These are phyloP conservation scores for Karalla daura DNA, from an alignment of 2,797 vertebrate species.

Conservation along the genomic window DNA sequence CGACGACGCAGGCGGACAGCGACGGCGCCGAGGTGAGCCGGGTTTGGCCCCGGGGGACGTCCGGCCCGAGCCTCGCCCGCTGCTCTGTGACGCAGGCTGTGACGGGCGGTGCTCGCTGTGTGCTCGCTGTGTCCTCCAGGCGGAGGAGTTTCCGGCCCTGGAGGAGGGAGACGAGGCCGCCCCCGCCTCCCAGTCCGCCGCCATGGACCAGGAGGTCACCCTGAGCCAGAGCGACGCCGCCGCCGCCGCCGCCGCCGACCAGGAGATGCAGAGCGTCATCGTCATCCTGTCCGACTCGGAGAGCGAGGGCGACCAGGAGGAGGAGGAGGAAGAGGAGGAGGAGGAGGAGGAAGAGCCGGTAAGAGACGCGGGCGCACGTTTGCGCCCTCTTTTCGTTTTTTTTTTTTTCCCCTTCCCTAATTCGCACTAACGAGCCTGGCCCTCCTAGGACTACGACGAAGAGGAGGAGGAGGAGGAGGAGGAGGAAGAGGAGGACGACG, in stretches of 20 bases:
- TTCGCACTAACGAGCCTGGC: too few species aligned
- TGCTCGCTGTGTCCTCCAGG: constrained; percentile 72
- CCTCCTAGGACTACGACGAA: constrained; percentile 89
- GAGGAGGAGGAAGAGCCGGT: constrained; percentile 77
- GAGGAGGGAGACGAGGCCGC: constrained; percentile 88
- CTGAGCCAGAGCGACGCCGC: constrained; percentile 83
- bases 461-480: constrained; percentile 85
- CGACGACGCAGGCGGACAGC: constrained; percentile 86
- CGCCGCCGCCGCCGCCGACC: too few species aligned
- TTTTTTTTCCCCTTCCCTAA: too few species aligned
- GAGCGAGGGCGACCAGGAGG: constrained; percentile 93
- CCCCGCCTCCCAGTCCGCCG: constrained; percentile 86
- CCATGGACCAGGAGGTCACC: constrained; percentile 84
- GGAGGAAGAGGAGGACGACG: constrained; percentile 92
- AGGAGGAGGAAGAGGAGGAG: constrained; percentile 90
- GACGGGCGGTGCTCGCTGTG: too few species aligned
- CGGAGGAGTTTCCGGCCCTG: constrained; percentile 86
- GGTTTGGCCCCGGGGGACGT: constrained; percentile 83
- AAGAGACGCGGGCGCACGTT: too few species aligned
- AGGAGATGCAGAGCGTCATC: constrained; percentile 91
- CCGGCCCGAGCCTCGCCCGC: too few species aligned
- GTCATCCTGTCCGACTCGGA: constrained; percentile 96
- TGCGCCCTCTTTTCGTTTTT: too few species aligned
- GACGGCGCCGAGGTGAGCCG: constrained; percentile 90
- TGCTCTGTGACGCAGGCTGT: too few species aligned